Evolutionary conservation across 2,888 invertebrate species (phyloP).

Genomic region (Onchidella celtica): DNA sequence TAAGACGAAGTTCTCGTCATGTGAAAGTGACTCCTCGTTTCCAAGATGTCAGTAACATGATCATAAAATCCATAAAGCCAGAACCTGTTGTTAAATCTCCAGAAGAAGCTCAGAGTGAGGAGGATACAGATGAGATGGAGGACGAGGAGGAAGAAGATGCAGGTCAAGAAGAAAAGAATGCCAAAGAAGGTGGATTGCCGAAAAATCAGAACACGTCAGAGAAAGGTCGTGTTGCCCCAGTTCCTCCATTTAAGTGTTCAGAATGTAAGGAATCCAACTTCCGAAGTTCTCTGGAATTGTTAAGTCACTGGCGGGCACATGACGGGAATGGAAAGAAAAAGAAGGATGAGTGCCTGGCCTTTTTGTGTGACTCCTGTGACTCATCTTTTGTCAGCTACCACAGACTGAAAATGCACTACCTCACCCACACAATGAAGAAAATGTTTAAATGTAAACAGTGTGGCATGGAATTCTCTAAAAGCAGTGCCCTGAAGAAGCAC

Average conservation of each 20-base stretch:
- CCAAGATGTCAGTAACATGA: constrained; percentile 28
- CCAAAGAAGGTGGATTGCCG: no score
- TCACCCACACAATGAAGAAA: neutral
- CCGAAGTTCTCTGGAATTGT: neutral
- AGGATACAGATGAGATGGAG: neutral
- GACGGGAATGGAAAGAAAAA: neutral
- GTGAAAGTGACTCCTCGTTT: constrained; percentile 33
- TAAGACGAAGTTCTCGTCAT: constrained; percentile 29
- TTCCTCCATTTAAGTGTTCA: constrained; percentile 32
- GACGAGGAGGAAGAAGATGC: neutral
- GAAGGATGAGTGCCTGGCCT: neutral
- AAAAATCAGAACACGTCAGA: no score
- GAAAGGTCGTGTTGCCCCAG: no score
- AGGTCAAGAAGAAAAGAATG: neutral
- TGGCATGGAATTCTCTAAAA: neutral
- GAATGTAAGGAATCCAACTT: neutral
- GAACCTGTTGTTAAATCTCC: neutral
- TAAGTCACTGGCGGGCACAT: constrained; percentile 24
- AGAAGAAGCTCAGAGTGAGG: neutral
- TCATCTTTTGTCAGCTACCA: neutral
- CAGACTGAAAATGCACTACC: constrained; percentile 13
- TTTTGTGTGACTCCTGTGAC: constrained; percentile 34
- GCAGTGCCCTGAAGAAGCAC: neutral
- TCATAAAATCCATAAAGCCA: constrained; percentile 36
- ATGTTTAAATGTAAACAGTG: neutral